Evolutionary conservation across 1,140 invertebrate genomes (phyloP).

Genomic region (Drosophila watanabei): DNA sequence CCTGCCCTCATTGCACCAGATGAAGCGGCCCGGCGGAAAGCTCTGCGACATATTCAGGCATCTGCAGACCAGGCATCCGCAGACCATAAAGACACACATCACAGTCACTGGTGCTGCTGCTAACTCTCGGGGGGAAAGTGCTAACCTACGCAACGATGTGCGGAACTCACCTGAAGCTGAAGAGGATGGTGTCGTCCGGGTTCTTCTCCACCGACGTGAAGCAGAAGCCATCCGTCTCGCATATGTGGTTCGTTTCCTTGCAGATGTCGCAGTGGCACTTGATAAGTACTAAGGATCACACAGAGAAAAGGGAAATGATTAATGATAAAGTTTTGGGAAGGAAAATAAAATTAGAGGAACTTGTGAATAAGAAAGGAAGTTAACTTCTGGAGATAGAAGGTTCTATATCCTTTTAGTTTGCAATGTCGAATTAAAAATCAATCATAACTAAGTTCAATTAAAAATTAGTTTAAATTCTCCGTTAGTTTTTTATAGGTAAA

Average conservation of each 20-base stretch:
- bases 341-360: neutral
- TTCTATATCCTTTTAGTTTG: no score
- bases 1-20: conserved; percentile 87
- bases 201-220: conserved; percentile 92
- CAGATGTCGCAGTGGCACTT: conserved; percentile 93
- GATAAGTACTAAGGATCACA: conserved; percentile 86
- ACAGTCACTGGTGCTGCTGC: conserved; percentile 28
- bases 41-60: conserved; percentile 89
- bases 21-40: conserved; percentile 91
- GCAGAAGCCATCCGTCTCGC: conserved; percentile 95
- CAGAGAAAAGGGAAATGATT: neutral
- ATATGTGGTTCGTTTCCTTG: conserved; percentile 91
- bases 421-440: no score
- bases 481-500: no score
- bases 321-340: neutral
- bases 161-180: conserved; percentile 91
- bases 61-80: conserved; percentile 85
- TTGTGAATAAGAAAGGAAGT: neutral
- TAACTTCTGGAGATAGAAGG: no score
- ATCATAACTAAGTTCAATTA: no score
- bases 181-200: conserved; percentile 87
- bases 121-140: conserved; percentile 11
- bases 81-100: conserved; percentile 30
- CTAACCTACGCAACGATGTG: conserved; percentile 5
- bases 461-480: no score